These are phyloP conservation scores for Mayetiola destructor DNA, from an alignment of 2,888 invertebrate genomes.

Conservation along the genomic window DNA sequence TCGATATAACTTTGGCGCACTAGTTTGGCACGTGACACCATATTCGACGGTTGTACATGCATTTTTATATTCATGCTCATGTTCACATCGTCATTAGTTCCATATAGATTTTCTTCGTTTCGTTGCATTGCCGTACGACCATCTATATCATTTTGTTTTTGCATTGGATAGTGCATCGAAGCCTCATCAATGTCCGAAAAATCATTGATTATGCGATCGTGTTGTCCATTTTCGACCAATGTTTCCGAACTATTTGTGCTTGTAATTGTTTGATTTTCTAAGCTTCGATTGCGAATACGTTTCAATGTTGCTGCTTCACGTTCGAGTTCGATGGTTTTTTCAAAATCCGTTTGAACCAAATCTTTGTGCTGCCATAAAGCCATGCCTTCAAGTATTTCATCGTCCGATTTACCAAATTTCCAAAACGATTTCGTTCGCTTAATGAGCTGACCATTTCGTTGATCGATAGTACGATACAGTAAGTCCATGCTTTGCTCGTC, in stretches of 20 bases:
- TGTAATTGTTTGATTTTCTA: slow-evolving; percentile 27
- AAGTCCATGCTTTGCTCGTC: slow-evolving; percentile 31
- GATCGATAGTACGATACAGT: slow-evolving; percentile 24
- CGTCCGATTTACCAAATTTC: slow-evolving; percentile 62
- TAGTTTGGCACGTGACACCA: slow-evolving; percentile 13
- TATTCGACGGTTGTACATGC: slow-evolving; percentile 11
- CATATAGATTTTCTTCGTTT: slow-evolving; percentile 16
- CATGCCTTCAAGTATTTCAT: slow-evolving; percentile 74
- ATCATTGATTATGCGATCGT: not conserved
- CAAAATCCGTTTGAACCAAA: slow-evolving; percentile 54
- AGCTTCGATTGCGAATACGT: slow-evolving; percentile 28
- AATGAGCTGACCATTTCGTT: slow-evolving; percentile 44
- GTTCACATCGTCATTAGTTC: not conserved
- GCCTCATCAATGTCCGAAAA: not conserved
- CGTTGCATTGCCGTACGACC: slow-evolving; percentile 13
- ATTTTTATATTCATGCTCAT: slow-evolving; percentile 13
- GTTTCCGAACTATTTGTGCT: slow-evolving; percentile 18
- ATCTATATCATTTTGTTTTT: slow-evolving; percentile 16
- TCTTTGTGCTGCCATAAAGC: slow-evolving; percentile 75
- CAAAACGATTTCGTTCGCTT: slow-evolving; percentile 76
- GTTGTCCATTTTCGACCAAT: slow-evolving; percentile 14
- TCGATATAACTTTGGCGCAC: slow-evolving; percentile 15
- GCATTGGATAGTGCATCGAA: slow-evolving; percentile 13
- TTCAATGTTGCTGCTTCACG: slow-evolving; percentile 12
- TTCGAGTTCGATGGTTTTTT: slow-evolving; percentile 28